Evolutionary conservation across 2,113 vertebrate genomes (phyloP).

Genomic region (Amazona vittata): DNA sequence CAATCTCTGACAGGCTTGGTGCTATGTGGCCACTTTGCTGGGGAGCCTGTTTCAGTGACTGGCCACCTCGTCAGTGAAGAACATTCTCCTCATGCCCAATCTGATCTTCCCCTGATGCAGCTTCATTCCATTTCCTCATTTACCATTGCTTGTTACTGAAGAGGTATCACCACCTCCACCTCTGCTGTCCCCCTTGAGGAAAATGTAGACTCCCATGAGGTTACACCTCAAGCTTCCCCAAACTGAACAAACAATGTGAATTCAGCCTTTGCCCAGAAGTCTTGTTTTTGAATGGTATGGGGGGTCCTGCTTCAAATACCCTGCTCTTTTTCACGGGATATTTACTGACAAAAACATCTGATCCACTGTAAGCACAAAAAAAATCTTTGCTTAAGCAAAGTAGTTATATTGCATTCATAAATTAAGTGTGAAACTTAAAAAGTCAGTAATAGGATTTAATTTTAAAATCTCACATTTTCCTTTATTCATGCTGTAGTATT

Average conservation of each 20-base stretch:
- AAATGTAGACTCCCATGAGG: background rate
- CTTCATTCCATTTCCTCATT: background rate
- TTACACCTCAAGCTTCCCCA: background rate
- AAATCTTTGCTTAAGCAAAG: background rate
- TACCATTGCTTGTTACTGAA: background rate
- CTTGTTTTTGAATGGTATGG: background rate
- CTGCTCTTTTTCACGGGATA: background rate
- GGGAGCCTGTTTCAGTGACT: background rate
- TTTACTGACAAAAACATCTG: background rate
- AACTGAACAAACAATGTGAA: background rate
- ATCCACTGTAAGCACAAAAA: background rate
- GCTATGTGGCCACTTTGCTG: background rate
- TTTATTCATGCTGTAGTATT: background rate
- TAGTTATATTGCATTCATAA: background rate
- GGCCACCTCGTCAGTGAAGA: background rate
- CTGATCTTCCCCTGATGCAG: background rate
- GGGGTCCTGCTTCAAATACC: background rate
- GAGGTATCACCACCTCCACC: background rate
- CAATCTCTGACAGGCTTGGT: background rate
- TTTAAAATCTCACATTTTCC: background rate
- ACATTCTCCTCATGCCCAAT: background rate
- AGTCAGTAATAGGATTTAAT: background rate
- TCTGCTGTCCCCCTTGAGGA: fast-evolving
- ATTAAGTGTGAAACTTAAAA: background rate
- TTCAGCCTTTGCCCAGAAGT: background rate